Conservation (phyloP, 2,797 vertebrate genomes). For the Sylvia borin region DNA sequence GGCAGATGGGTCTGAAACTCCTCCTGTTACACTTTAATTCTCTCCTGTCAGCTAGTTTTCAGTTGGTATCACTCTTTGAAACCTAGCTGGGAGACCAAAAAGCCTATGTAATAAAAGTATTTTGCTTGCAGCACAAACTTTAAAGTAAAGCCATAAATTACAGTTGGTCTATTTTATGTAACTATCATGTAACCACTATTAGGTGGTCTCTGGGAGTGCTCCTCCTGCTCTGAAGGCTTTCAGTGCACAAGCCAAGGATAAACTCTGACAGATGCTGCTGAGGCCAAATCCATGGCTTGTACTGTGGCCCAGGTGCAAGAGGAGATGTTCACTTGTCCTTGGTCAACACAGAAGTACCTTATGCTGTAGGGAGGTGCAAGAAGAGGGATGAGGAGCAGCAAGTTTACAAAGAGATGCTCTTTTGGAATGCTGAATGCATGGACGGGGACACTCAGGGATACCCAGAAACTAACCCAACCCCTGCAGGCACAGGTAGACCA, state of each 20-base stretch:
- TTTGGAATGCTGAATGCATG: background rate
- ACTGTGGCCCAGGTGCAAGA: background rate
- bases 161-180: background rate
- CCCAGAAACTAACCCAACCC: rapidly evolving
- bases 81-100: background rate
- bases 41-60: background rate
- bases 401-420: background rate
- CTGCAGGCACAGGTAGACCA: background rate
- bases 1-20: background rate
- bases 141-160: background rate
- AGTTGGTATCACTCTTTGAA: background rate
- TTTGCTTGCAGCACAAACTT: background rate
- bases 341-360: background rate
- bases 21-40: background rate
- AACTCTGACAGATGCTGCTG: background rate
- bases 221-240: background rate
- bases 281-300: background rate
- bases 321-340: background rate
- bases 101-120: background rate
- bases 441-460: background rate
- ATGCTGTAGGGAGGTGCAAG: background rate
- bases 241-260: background rate
- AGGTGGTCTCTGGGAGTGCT: background rate
- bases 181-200: background rate
- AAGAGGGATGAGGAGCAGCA: background rate